Evolutionary conservation across 2,888 invertebrate species (phyloP).

Genomic region (Dolomedes plantarius): DNA sequence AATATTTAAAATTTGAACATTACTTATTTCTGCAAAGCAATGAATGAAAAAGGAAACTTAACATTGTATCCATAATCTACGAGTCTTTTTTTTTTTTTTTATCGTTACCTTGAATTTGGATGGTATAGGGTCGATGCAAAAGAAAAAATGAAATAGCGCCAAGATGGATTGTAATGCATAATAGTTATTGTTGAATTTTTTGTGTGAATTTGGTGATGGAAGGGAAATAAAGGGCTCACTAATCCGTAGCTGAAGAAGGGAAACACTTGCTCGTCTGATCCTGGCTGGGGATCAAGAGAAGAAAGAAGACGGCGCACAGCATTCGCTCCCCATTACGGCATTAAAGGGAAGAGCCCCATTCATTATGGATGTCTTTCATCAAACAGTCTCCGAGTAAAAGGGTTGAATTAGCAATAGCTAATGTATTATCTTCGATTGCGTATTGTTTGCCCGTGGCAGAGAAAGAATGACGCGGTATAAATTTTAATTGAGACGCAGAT

Average conservation of each 20-base stretch:
- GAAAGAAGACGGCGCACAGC: conserved; percentile 31
- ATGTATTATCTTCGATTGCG: conserved; percentile 36
- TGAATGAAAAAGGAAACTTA: too few relatives aligned
- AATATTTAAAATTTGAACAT: too few relatives aligned
- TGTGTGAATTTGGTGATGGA: too few relatives aligned
- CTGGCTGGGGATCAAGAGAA: conserved; percentile 25
- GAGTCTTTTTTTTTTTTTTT: too few relatives aligned
- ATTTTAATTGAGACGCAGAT: conserved; percentile 37
- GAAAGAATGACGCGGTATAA: conserved; percentile 25
- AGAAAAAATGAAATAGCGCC: too few relatives aligned
- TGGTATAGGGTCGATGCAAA: too few relatives aligned
- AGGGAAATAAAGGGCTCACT: too few relatives aligned
- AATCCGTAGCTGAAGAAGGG: conserved; percentile 50
- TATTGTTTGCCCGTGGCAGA: conserved; percentile 29
- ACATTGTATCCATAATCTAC: too few relatives aligned
- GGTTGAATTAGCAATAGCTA: conserved; percentile 39
- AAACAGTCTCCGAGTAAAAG: conserved; percentile 27
- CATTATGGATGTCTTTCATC: conserved; percentile 59
- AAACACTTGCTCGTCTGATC: conserved; percentile 56
- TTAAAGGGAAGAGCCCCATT: conserved; percentile 54
- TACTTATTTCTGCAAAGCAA: too few relatives aligned
- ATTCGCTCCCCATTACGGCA: conserved; percentile 50
- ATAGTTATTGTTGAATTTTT: too few relatives aligned
- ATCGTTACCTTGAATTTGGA: too few relatives aligned
- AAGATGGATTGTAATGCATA: too few relatives aligned